Evolutionary conservation across 2,113 vertebrate species (phyloP).

Genomic region (Chaenogobius annularis): DNA sequence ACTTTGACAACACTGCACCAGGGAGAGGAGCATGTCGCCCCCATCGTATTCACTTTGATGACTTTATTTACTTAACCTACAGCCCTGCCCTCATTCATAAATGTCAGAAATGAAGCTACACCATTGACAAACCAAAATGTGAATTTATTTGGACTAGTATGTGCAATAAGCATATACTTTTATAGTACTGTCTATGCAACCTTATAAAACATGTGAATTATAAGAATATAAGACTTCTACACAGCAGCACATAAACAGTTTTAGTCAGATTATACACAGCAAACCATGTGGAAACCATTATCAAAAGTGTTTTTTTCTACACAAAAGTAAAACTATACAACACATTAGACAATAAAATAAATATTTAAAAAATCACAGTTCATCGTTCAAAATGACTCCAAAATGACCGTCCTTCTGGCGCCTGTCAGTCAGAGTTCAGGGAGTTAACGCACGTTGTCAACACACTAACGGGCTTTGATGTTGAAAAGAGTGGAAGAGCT

Average conservation of each 20-base stretch:
- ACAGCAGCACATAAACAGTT: background rate
- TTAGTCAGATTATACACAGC: background rate
- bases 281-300: background rate
- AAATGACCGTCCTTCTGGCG: constrained; percentile 37
- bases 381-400: background rate
- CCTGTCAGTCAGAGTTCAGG: constrained; percentile 81
- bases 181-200: constrained; percentile 32
- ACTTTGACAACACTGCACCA: constrained; percentile 45
- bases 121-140: constrained; percentile 46
- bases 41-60: constrained; percentile 42
- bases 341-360: too few relatives aligned
- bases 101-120: constrained; percentile 55
- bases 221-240: background rate
- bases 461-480: constrained; percentile 85
- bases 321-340: too few relatives aligned
- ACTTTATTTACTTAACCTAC: constrained; percentile 67
- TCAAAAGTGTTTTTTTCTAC: background rate
- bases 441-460: constrained; percentile 81
- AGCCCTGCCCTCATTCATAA: constrained; percentile 60
- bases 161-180: constrained; percentile 28
- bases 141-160: constrained; percentile 50
- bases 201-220: too few relatives aligned
- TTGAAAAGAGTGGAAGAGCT: constrained; percentile 85
- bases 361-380: too few relatives aligned
- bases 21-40: constrained; percentile 13